Evolutionary conservation across 2,888 invertebrate species (phyloP), one percentile per base, ranked within the genome.

Genomic region (Anorthoa munda): DNA sequence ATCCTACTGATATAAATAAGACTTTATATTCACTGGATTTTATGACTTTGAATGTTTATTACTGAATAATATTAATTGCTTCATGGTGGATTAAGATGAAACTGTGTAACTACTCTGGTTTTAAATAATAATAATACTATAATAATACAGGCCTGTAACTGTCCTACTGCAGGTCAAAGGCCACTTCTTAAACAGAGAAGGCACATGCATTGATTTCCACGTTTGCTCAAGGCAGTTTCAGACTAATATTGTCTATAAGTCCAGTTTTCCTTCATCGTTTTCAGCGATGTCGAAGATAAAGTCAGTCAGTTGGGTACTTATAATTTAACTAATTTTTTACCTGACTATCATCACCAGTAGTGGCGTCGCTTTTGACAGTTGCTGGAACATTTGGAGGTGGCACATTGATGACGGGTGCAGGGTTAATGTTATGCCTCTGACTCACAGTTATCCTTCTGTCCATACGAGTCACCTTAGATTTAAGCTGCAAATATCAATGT

Each of bases 401-500:
- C n/a, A 90, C 83, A 67, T 90, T 90, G n/a, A 90, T 84, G n/a
- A 90, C 60, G 0, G 92, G 88, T 9, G 91, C 85, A 13, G 91
- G 86, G 61, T 88, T 88, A 58, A 86, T n/a, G 59, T 77, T 86
- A 69, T 97, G 96, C 72, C 96, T 95, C 74, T 96, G 96, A 66
- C 94, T 91, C 13, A 88, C 76, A 59, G 93, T 93, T 23, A 97
- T 95, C 83, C 97, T 96, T 86, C 97, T 97, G 90, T 98, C 98
- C 96, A 97, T 97, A 82, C 97, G 97, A 89, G 97, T 97, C 90
- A 98, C 92, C 77, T 97, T 97, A 82, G 97, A 95, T 90, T 97
- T 97, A 77, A 98, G 94, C 98, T 98, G 95, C 13, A 97, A 97
- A 83, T 71, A 23, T 67, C 65, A 81, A 81, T 61, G 17, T 50